A percentile compares a stretch with the other conserved stretches of the same genome.
These are phyloP conservation scores for Brachionus calyciflorus DNA, from an alignment of 1,140 invertebrate species.

Conservation along the genomic window DNA sequence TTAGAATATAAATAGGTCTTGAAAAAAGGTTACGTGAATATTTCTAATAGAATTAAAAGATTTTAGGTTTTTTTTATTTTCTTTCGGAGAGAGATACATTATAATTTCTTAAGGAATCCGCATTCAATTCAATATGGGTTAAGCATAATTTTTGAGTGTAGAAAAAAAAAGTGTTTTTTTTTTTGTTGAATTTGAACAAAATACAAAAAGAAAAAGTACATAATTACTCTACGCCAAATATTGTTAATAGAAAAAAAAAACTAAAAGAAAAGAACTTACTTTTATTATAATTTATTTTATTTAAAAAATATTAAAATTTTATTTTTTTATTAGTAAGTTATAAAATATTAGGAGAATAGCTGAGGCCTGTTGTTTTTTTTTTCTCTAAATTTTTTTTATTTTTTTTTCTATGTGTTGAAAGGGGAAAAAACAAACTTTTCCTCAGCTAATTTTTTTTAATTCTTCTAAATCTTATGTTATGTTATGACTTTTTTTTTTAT, in stretches of 20 bases:
- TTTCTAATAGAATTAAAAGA: neutral
- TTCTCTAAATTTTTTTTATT: too few species aligned
- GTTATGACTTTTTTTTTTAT: too few species aligned
- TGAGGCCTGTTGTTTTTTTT: neutral
- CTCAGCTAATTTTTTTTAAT: neutral
- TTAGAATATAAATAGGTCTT: too few species aligned
- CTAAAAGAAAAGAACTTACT: constrained; percentile 4
- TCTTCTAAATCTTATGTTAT: too few species aligned
- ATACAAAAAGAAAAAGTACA: constrained; percentile 27
- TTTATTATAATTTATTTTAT: constrained; percentile 13
- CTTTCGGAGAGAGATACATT: neutral
- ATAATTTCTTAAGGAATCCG: neutral
- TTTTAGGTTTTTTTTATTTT: neutral
- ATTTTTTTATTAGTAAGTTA: constrained; percentile 22
- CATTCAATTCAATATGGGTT: too few species aligned
- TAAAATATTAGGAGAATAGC: constrained; percentile 24
- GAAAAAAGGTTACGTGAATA: constrained; percentile 36
- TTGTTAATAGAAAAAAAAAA: too few species aligned
- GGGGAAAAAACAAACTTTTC: constrained; percentile 14
- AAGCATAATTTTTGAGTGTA: constrained; percentile 22
- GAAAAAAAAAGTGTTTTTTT: neutral
- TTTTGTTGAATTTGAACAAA: too few species aligned
- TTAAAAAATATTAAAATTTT: constrained; percentile 3
- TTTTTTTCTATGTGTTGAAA: neutral
- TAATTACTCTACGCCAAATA: neutral